Conservation (phyloP, 2,888 invertebrate species). For the Stenoptilia bipunctidactyla region DNA sequence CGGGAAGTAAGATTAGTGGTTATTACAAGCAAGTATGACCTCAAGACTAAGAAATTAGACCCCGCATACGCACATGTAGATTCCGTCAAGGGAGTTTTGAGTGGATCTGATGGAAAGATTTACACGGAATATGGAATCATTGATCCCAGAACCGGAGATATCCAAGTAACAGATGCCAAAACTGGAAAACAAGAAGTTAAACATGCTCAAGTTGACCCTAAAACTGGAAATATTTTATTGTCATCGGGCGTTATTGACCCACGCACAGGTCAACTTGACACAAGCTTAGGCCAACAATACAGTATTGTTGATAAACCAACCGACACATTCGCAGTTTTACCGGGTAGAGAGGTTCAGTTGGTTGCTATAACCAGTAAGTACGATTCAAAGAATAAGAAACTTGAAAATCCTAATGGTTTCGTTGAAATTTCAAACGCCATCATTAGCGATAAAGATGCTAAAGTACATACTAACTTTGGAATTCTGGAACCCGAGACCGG, state of each 20-base stretch:
- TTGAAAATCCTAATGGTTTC: slow-evolving; percentile 70
- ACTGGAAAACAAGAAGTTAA: slow-evolving; percentile 56
- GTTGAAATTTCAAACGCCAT: slow-evolving; percentile 64
- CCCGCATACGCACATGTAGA: slow-evolving; percentile 67
- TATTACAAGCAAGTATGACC: slow-evolving; percentile 72
- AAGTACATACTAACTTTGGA: slow-evolving; percentile 76
- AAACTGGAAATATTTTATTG: slow-evolving; percentile 66
- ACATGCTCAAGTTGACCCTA: slow-evolving; percentile 55
- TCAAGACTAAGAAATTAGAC: slow-evolving; percentile 60
- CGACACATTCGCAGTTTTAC: slow-evolving; percentile 42
- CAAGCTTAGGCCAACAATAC: slow-evolving; percentile 70
- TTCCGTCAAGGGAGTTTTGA: slow-evolving; percentile 55
- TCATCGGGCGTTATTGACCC: slow-evolving; percentile 70
- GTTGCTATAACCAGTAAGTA: slow-evolving; percentile 73
- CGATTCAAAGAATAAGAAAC: slow-evolving; percentile 70
- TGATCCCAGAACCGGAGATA: slow-evolving; percentile 72
- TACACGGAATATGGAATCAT: slow-evolving; percentile 74
- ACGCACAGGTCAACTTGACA: slow-evolving; percentile 70
- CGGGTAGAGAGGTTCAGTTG: slow-evolving; percentile 66
- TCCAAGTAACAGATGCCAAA: slow-evolving; percentile 48
- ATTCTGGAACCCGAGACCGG: slow-evolving; percentile 73
- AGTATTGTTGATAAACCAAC: slow-evolving; percentile 73
- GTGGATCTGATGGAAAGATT: slow-evolving; percentile 74
- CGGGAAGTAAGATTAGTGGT: slow-evolving; percentile 70
- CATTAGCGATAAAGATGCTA: slow-evolving; percentile 78